Evolutionary conservation across 2,797 vertebrate genomes (phyloP).

Genomic region (Microcaecilia unicolor): DNA sequence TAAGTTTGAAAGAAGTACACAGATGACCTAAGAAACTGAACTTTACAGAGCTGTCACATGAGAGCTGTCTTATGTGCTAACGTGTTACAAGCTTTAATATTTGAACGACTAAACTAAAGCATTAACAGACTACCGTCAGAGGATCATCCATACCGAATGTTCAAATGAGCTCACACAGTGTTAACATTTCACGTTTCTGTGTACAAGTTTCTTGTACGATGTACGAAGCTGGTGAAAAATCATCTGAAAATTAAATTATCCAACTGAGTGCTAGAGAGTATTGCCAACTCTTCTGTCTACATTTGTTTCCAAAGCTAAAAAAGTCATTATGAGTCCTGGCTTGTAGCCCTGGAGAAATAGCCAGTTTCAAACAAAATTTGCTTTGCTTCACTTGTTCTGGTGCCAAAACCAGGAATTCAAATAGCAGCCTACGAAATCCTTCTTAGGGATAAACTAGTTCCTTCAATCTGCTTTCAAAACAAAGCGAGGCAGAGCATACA

Average conservation of each 20-base stretch:
- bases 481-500: no score
- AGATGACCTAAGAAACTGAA: background rate
- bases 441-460: no score
- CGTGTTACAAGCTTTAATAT: no score
- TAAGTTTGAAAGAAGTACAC: accelerated
- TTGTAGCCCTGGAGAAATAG: accelerated
- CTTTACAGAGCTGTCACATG: no score
- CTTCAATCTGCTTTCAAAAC: no score
- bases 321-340: background rate
- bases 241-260: background rate
- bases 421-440: background rate
- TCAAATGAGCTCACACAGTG: no score
- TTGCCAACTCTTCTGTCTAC: accelerated
- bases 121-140: no score
- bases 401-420: background rate
- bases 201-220: no score
- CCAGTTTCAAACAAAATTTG: background rate
- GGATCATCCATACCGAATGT: no score
- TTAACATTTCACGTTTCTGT: no score
- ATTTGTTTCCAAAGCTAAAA: background rate
- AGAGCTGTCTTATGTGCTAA: no score
- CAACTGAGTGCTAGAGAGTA: background rate
- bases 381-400: background rate
- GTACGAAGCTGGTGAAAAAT: background rate
- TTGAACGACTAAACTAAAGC: no score